Conservation (phyloP, 2,113 vertebrate species). For the Amazona guildingii region DNA sequence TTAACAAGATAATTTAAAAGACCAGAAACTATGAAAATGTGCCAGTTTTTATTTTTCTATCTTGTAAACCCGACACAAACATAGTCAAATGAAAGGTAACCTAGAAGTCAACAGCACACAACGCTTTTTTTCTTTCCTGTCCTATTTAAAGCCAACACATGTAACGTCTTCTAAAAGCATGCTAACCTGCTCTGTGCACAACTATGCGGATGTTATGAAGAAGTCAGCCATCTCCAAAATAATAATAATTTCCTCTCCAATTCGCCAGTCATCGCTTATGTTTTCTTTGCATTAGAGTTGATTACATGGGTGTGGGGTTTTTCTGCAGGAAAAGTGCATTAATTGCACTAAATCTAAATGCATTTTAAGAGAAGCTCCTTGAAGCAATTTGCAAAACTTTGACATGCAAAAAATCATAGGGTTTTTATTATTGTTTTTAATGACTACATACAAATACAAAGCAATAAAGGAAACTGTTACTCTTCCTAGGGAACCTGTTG, state of each 20-base stretch:
- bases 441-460: background rate
- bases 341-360: conserved; percentile 28
- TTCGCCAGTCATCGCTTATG: conserved; percentile 1
- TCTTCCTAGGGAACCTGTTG: conserved; percentile 66
- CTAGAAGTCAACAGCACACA: conserved; percentile 1
- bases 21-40: conserved; percentile 43
- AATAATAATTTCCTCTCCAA: conserved; percentile 27
- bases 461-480: background rate
- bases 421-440: background rate
- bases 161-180: conserved; percentile 1
- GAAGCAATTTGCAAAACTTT: conserved; percentile 50
- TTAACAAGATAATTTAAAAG: conserved; percentile 20
- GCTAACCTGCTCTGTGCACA: background rate
- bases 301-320: background rate
- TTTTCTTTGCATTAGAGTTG: background rate
- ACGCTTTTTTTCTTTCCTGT: background rate
- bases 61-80: conserved; percentile 41
- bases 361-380: conserved; percentile 26
- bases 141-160: conserved; percentile 40
- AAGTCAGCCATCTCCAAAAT: conserved; percentile 33
- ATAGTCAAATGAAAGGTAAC: conserved; percentile 29
- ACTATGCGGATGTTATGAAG: background rate
- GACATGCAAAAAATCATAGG: background rate
- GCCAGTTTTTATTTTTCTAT: background rate
- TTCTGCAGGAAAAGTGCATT: background rate